phyloP scores from a whole-genome alignment of 2,113 vertebrate genomes.

The Anoura caudifer region DNA sequence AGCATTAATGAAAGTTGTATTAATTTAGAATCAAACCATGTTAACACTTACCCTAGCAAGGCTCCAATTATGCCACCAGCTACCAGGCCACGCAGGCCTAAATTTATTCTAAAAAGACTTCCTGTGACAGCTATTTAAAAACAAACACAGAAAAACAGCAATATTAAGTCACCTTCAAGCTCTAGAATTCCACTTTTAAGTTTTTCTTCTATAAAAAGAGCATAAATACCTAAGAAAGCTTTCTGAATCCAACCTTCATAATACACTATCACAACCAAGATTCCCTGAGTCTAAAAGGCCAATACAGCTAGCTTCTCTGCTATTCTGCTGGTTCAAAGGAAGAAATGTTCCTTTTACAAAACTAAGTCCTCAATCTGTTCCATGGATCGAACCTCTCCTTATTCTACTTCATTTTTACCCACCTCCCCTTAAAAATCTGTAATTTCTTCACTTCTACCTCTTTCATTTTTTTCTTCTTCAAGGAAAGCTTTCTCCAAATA shows the following conservation, averaged over 20 bases:
- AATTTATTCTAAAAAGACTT: constrained; percentile 89
- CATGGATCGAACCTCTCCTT: background rate
- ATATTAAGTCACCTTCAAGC: constrained; percentile 24
- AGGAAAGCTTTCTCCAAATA: background rate
- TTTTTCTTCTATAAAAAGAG: background rate
- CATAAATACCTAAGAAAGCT: background rate
- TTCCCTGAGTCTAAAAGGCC: background rate
- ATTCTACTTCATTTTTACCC: background rate
- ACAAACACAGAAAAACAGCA: background rate
- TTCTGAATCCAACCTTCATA: background rate
- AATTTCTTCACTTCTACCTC: background rate
- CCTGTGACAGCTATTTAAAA: constrained; percentile 86
- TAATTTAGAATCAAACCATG: constrained; percentile 5
- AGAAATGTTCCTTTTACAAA: constrained; percentile 4
- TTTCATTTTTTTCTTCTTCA: constrained; percentile 33
- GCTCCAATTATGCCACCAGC: constrained; percentile 87
- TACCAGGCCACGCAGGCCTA: constrained; percentile 86
- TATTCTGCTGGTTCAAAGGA: background rate
- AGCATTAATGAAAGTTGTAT: background rate
- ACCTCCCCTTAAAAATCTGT: background rate
- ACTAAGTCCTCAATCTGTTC: background rate
- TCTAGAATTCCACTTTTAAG: background rate
- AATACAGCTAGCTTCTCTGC: background rate
- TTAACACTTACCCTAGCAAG: constrained; percentile 85
- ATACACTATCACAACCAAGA: background rate